A percentile compares a stretch with the other conserved stretches of the same genome.
Conservation (phyloP, 2,113 vertebrate genomes). For the Rhegmatorhina hoffmannsi region DNA sequence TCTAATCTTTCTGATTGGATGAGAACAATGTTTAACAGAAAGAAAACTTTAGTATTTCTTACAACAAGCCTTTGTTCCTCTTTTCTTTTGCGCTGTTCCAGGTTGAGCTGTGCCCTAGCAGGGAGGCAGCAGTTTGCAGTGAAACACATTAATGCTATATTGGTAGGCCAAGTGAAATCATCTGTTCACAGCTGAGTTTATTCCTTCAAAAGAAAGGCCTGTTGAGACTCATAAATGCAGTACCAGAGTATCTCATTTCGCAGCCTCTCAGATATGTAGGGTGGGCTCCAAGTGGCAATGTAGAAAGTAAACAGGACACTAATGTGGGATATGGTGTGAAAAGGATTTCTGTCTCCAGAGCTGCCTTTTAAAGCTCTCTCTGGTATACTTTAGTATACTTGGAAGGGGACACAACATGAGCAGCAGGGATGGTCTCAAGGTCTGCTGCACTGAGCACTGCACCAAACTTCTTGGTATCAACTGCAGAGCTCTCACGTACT, state of each 20-base stretch:
- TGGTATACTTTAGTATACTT: background rate
- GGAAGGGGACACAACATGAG: background rate
- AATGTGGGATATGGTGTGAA: background rate
- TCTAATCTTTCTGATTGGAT: background rate
- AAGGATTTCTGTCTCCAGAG: background rate
- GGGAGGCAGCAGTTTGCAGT: background rate
- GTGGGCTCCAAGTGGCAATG: background rate
- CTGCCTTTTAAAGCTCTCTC: background rate
- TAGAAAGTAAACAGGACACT: background rate
- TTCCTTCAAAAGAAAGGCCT: background rate
- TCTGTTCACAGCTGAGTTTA: background rate
- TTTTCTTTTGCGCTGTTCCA: background rate
- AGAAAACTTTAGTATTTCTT: background rate
- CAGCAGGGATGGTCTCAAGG: background rate
- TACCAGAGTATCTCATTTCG: background rate
- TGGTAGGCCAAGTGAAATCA: background rate
- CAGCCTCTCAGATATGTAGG: rapidly evolving
- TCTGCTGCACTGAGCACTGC: background rate
- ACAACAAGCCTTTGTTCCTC: background rate
- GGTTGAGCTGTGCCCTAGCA: background rate
- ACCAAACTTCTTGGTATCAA: background rate
- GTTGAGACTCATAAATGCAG: background rate
- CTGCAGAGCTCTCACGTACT: background rate
- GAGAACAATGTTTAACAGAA: background rate
- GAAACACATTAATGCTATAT: background rate